Conservation (phyloP, 2,888 invertebrate species). For the Lithosia quadra region DNA sequence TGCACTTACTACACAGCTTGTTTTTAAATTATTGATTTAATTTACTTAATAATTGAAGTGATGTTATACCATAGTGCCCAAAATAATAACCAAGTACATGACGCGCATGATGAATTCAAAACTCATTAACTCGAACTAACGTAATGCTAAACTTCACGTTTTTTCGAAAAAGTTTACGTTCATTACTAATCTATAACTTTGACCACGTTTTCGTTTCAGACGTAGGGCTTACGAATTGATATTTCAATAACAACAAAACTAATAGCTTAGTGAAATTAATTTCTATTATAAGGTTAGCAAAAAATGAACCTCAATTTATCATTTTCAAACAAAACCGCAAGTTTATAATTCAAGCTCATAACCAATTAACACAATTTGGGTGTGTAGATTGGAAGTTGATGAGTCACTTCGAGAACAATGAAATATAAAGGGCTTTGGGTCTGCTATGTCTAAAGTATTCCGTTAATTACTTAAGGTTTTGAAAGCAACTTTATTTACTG, state of each 20-base stretch:
- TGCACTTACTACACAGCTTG: too few relatives aligned
- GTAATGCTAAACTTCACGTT: too few relatives aligned
- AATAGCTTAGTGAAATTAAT: neutral
- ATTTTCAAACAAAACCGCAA: neutral
- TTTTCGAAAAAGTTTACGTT: too few relatives aligned
- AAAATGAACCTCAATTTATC: neutral
- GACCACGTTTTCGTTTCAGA: neutral
- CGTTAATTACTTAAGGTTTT: neutral
- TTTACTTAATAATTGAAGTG: too few relatives aligned
- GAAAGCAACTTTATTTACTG: neutral
- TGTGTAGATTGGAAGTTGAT: neutral
- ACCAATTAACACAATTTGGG: neutral
- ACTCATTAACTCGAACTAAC: too few relatives aligned
- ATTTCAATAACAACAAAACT: neutral
- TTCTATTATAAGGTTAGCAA: too few relatives aligned
- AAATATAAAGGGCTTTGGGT: conserved; percentile 4
- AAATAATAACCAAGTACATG: too few relatives aligned
- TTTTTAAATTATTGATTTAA: too few relatives aligned
- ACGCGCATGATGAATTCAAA: too few relatives aligned
- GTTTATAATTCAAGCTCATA: neutral
- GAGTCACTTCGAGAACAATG: conserved; percentile 24
- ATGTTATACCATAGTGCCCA: too few relatives aligned
- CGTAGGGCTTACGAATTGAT: neutral
- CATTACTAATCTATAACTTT: neutral
- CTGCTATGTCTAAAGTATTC: neutral